Evolutionary conservation across 2,888 invertebrate species (phyloP), one percentile per base, ranked within the genome.

Genomic region (Aleiodes testaceus): DNA sequence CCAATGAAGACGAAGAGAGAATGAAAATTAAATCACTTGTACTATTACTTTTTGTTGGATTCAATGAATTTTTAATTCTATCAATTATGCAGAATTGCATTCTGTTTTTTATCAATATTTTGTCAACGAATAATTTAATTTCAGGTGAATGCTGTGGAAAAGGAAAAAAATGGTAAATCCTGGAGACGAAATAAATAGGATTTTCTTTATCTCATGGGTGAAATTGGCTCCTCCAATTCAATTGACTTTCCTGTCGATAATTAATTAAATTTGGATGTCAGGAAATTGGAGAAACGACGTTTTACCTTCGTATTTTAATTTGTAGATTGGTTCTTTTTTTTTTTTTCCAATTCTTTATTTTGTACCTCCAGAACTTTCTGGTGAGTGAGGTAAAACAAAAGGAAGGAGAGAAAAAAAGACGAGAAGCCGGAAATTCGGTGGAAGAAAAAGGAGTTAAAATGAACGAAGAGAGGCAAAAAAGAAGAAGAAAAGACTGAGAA

Each of bases 181-280:
- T 36, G 6, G 36, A 36, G 36, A 64, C 14, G 44, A 44, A 52
- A 52, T 69, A 69, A 69, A 69, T 69, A 63, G 69, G 44, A 50
- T 63, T 63, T 61, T 59, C 55, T 47, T 66, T 49, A 30, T 55
- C 14, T 30, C 30, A 30, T 45, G 47, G 14, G 20, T 55, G 11
- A 59, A 49, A 66, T 70, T 22, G 52, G 18, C 55, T 36, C 52
- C 53, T 53, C 47, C 18, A 30, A 53, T 53, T 45, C 47, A 64
- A 64, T 52, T 64, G 30, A 49, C 42, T 30, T 53, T 65, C 47
- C 70, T 70, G 70, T 70, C 70, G 65, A 70, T 70, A 70, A 70
- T 70, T 70, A 70, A 70, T 70, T 70, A 61, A 73, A 64, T 70
- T 65, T 68, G 22, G 61, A 52, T 65, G 63, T 59, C 67, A 53